Base-by-base conservation (phyloP, 2,113 vertebrate species). In the Montifringilla adamsi region DNA sequence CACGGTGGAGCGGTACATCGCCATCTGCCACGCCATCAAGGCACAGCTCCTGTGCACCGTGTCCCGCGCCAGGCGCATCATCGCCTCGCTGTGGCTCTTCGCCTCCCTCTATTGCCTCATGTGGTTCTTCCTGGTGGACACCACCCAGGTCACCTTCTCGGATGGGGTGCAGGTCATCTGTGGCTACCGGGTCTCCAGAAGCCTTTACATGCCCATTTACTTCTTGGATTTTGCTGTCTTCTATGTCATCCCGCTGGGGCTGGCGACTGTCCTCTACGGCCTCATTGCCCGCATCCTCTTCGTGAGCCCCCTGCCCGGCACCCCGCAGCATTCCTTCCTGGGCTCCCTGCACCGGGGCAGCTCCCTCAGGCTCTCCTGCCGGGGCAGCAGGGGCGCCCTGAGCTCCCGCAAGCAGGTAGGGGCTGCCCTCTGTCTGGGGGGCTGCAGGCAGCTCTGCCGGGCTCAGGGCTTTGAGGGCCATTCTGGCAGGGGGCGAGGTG, bases 91-190 rank as follows among this genome's bases (percentile, higher is more conserved):
- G 49, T 99, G 99, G 98, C 68, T 98, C 94, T 98, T 98, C 97
- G 98, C 98, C 31, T 98, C 98, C 0, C 95, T 98, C 86, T 99
- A 98, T 94, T 98, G 98, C 56, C 97, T 98, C 35, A 98, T 98
- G 98, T 99, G 98, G 98, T 98, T 99, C 97, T 99, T 99, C 96
- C 95, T 99, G 66, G 98, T 98, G 97, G 98, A 99, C 97, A 98
- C 97, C 1, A 94, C 98, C 15, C 97, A 99, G 75, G 97, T 97
- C 10, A 95, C 94, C 81, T 98, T 98, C 47, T 93, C 95, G 9
- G 98, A 98, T 6, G 98, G 98, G 15, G 95, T 97, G 41, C 98
- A 98, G 59, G 98, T 98, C 91, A 98, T 84, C 35, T 98, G 98
- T 16, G 98, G 98, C 93, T 99, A 98, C 94, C 97, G 98, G 1